Base-by-base conservation (phyloP, 2,888 invertebrate genomes). In the Chrysopilus asiliformis region DNA sequence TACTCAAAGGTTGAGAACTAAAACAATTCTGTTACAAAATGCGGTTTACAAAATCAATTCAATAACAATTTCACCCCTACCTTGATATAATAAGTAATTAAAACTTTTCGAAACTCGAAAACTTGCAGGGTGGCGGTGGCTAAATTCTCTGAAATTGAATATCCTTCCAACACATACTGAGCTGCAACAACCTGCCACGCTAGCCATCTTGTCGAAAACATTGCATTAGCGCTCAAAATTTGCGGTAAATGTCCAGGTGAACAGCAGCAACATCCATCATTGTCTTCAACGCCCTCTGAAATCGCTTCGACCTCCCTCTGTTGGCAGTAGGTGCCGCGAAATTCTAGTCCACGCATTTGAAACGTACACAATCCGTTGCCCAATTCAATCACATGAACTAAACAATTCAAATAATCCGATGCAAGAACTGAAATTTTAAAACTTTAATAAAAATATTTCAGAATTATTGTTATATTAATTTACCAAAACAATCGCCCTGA, bases 251-350 rank as follows among this genome's bases (percentile, higher is more conserved):
- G 85, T 3, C 89, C 90, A 10, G 86, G 83, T 58, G 86, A 82
- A 64, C 86, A 90, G 59, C 91, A 93, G 55, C 90, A 91, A 58
- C 86, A 91, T 76, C 91, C 93, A 51, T 83, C 85, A 56, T 93
- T 91, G 51, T 94, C 93, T 55, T 91, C 91, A 0, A 94, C 90
- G 8, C 93, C 94, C 63, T 98, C 97, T 0, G 89, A 87, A 42
- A 98, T 97, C 10, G 97, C 98, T 63, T 98, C 98, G 2, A 97
- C 95, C 66, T 94, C 94, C 38, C 97, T 67, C 63, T 98, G 98
- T 60, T 99, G 98, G 57, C 98, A 98, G 60, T 99, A 99, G 0
- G 98, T 98, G 16, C 98, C 95, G 31, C 95, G 71, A 66, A 98
- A 98, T 66, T 98, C 98, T 9, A 98, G 67, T 0, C 98, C 98